Conservation (phyloP, 2,888 invertebrate genomes). For the Neocrepidodera transversa region DNA sequence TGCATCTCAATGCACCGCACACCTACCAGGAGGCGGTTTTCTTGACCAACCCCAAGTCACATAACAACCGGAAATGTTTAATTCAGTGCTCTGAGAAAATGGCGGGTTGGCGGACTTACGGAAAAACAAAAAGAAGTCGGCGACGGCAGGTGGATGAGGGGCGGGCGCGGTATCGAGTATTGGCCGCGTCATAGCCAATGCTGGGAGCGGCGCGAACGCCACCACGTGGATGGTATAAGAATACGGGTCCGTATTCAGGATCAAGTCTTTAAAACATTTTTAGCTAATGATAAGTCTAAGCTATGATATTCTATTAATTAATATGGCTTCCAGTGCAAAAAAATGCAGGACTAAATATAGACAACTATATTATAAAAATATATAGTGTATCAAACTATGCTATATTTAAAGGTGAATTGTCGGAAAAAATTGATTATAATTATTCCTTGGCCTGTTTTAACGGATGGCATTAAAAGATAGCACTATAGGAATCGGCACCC, state of each 20-base stretch:
- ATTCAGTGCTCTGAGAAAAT: constrained; percentile 50
- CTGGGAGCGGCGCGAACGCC: constrained; percentile 33
- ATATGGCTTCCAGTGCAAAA: too few species aligned
- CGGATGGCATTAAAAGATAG: too few species aligned
- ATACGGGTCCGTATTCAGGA: constrained; percentile 24
- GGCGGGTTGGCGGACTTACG: constrained; percentile 36
- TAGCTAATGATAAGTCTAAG: too few species aligned
- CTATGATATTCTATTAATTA: too few species aligned
- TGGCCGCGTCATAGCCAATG: constrained; percentile 55
- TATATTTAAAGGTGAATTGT: too few species aligned
- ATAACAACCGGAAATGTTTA: constrained; percentile 44
- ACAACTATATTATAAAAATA: too few species aligned
- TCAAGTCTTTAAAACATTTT: too few species aligned
- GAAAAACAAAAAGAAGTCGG: constrained; percentile 42
- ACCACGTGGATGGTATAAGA: constrained; percentile 19
- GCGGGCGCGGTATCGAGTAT: constrained; percentile 47
- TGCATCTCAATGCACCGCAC: constrained; percentile 9
- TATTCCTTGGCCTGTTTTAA: too few species aligned
- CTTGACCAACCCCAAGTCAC: constrained; percentile 40
- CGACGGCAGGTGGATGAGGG: constrained; percentile 50
- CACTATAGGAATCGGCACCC: too few species aligned
- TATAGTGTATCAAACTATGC: too few species aligned
- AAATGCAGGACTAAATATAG: too few species aligned
- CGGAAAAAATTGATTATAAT: too few species aligned
- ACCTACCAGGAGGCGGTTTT: background rate